A percentile compares a stretch with the other conserved stretches of the same genome.
Conservation (phyloP, 2,888 invertebrate genomes). For the Cataglyphis livida region DNA sequence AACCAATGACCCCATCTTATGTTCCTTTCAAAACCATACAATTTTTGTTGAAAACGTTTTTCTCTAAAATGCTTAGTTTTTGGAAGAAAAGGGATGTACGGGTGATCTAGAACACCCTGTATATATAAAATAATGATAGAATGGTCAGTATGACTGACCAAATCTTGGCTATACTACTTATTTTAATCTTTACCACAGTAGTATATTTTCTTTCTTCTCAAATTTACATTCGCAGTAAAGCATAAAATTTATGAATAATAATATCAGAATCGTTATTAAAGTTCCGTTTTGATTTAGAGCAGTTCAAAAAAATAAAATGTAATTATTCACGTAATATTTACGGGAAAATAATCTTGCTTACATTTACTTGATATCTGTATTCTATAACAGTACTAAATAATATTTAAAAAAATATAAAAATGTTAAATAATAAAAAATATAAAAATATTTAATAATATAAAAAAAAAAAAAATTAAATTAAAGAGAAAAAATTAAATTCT, state of each 20-base stretch:
- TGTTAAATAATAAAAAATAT: background rate
- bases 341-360: background rate
- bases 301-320: background rate
- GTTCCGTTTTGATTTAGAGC: background rate
- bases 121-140: background rate
- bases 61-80: no score
- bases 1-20: no score
- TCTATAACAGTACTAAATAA: background rate
- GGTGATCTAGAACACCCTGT: background rate
- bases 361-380: background rate
- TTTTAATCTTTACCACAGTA: background rate
- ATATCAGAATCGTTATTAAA: background rate
- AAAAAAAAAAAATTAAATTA: background rate
- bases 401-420: background rate
- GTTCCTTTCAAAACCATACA: no score
- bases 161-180: conserved; percentile 28
- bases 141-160: background rate
- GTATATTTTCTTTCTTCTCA: background rate
- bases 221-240: background rate
- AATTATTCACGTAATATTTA: background rate
- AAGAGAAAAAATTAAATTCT: background rate
- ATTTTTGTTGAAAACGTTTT: no score
- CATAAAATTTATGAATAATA: background rate
- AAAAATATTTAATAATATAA: background rate
- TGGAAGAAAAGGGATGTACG: no score